Evolutionary conservation across 2,797 vertebrate genomes (phyloP).

Genomic region (Dendrocincla fuliginosa): DNA sequence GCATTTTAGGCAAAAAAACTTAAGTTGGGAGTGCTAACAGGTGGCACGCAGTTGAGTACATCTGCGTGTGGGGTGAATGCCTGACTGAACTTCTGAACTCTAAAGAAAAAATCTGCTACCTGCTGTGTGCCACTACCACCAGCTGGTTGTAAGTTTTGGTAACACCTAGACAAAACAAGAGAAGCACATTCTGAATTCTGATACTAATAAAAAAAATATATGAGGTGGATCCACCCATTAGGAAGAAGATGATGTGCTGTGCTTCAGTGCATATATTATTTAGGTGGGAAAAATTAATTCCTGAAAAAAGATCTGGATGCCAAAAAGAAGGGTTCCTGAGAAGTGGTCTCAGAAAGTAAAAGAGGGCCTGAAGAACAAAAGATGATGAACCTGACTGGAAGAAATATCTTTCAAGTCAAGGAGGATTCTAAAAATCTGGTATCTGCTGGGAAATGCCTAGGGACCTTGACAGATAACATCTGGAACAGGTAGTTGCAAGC

Average conservation of each 20-base stretch:
- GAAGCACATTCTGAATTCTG: neutral
- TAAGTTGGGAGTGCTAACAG: neutral
- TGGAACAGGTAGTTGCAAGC: neutral
- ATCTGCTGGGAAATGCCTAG: neutral
- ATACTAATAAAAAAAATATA: neutral
- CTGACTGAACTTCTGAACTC: neutral
- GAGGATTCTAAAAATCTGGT: neutral
- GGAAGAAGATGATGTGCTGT: accelerated
- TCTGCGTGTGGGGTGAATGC: neutral
- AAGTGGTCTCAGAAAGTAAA: neutral
- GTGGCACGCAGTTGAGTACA: neutral
- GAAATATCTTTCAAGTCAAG: neutral
- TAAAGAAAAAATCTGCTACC: neutral
- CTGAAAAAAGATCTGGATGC: neutral
- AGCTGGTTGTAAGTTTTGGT: neutral
- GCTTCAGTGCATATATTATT: neutral
- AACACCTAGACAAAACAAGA: neutral
- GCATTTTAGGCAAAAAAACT: neutral
- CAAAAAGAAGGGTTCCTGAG: neutral
- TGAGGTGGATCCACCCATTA: neutral
- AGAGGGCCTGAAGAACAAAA: neutral
- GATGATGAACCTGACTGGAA: neutral
- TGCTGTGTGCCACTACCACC: neutral
- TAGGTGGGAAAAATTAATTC: neutral
- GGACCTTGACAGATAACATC: neutral